Conservation (phyloP, 1,140 invertebrate species). For the Euura saliciscinereae region DNA sequence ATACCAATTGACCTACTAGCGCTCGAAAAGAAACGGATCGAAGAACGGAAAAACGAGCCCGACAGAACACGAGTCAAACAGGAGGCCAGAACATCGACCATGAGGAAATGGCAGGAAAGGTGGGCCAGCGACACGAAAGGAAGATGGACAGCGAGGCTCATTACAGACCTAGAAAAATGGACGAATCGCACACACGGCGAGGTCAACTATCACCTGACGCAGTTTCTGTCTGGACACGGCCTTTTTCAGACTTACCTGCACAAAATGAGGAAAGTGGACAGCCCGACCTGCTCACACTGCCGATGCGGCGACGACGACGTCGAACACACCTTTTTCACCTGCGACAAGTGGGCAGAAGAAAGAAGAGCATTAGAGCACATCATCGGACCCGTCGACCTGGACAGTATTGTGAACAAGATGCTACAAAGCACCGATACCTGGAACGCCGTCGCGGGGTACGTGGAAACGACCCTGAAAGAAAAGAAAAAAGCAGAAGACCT, state of each 20-base stretch:
- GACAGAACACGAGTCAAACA: background rate
- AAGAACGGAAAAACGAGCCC: background rate
- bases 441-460: background rate
- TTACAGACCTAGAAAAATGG: conserved; percentile 26
- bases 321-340: conserved; percentile 12
- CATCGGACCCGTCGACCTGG: background rate
- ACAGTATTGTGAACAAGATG: background rate
- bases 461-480: no score
- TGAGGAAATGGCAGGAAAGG: conserved; percentile 17
- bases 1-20: conserved; percentile 31
- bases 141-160: conserved; percentile 26
- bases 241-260: conserved; percentile 23
- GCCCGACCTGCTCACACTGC: background rate
- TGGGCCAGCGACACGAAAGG: conserved; percentile 6
- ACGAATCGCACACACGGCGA: conserved; percentile 22
- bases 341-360: background rate
- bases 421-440: background rate
- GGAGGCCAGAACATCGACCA: background rate
- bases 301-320: background rate
- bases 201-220: conserved; percentile 28
- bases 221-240: conserved; percentile 28
- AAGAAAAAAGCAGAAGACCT: no score
- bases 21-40: background rate
- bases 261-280: conserved; percentile 27
- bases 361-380: background rate